Conservation (phyloP, 2,797 vertebrate genomes). For the Acanthornis magna region DNA sequence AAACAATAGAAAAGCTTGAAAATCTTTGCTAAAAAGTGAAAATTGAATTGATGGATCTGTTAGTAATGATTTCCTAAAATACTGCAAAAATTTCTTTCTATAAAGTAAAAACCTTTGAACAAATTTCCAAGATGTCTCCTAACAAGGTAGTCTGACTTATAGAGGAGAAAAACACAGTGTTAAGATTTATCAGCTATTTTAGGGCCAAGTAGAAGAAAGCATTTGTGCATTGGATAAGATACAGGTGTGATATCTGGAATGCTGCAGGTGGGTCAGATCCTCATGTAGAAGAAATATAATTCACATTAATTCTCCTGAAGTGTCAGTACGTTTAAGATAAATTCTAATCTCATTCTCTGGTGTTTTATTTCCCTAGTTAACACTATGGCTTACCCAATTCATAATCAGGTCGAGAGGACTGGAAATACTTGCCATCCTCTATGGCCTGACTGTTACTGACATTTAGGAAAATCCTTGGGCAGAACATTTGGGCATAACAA, state of each 20-base stretch:
- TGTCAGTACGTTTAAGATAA: background rate
- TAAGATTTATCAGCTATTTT: background rate
- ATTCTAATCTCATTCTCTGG: background rate
- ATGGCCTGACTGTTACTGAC: background rate
- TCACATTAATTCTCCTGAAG: background rate
- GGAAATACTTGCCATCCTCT: background rate
- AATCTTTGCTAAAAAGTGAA: background rate
- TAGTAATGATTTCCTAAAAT: background rate
- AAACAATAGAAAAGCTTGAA: background rate
- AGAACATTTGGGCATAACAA: background rate
- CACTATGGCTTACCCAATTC: background rate
- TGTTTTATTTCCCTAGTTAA: background rate
- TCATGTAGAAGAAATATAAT: background rate
- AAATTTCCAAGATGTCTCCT: background rate
- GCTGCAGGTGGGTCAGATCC: fast-evolving
- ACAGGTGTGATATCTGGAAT: background rate
- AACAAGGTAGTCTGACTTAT: background rate
- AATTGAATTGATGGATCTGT: background rate
- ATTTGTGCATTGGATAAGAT: background rate
- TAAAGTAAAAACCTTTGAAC: background rate
- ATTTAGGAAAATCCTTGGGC: background rate
- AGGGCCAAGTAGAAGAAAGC: background rate
- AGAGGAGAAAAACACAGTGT: background rate
- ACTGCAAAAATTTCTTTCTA: background rate
- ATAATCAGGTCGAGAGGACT: background rate